Evolutionary conservation across 2,113 vertebrate genomes (phyloP).

Genomic region (Eurystomus gularis): DNA sequence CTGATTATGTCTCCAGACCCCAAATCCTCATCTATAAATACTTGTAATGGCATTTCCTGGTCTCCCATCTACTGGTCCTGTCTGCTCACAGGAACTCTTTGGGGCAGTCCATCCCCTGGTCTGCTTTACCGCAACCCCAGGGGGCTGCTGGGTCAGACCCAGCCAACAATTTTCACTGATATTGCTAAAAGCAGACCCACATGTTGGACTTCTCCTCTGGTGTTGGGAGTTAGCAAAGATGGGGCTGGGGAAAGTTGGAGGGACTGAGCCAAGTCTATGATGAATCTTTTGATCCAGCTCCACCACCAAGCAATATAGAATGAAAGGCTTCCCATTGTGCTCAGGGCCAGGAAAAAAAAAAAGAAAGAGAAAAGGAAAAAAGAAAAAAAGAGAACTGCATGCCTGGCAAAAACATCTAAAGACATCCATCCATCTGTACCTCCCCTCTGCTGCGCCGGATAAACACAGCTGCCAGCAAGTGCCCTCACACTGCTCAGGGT

Average conservation of each 20-base stretch:
- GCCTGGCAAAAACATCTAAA: background rate
- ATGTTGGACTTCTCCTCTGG: rapidly evolving
- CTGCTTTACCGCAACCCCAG: rapidly evolving
- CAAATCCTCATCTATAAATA: background rate
- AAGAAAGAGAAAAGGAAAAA: background rate
- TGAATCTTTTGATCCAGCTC: background rate
- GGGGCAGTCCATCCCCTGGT: background rate
- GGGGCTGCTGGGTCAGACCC: rapidly evolving
- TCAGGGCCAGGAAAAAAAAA: background rate
- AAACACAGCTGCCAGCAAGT: background rate
- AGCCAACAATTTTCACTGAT: rapidly evolving
- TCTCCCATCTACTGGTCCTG: background rate
- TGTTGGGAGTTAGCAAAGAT: background rate
- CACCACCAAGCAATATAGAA: background rate
- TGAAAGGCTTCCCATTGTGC: background rate
- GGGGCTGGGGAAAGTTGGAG: background rate
- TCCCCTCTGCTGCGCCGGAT: background rate
- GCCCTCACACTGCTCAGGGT: rapidly evolving
- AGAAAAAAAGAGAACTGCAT: background rate
- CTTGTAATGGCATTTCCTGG: background rate
- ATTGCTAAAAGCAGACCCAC: rapidly evolving
- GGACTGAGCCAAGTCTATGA: background rate
- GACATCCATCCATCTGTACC: background rate
- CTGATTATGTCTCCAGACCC: too few relatives aligned
- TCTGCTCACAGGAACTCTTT: background rate